These are phyloP conservation scores for Muntiacus reevesi DNA, from an alignment of 2,113 vertebrate species.

Conservation along the genomic window DNA sequence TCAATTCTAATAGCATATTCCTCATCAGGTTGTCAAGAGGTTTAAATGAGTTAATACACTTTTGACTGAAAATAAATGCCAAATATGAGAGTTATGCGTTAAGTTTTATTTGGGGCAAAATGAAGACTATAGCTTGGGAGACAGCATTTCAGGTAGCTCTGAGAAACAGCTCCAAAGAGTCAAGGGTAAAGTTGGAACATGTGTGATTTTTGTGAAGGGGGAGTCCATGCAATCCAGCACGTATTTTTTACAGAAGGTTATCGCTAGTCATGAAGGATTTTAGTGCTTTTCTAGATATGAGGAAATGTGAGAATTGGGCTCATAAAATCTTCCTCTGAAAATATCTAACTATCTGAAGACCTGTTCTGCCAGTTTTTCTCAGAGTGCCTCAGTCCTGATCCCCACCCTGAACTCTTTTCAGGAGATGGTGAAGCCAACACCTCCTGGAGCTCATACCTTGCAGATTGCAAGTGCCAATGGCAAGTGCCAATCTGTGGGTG, in stretches of 20 bases:
- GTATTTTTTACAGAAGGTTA: not conserved
- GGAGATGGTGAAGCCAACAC: not conserved
- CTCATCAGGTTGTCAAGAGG: not conserved
- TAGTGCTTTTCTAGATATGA: not conserved
- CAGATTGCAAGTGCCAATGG: not conserved
- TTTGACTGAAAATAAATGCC: not conserved
- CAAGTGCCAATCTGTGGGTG: not conserved
- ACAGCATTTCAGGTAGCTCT: not conserved
- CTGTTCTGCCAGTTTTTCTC: not conserved
- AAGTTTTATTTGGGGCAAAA: not conserved
- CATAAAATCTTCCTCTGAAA: not conserved
- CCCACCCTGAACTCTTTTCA: not conserved
- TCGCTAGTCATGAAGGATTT: not conserved
- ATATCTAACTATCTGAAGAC: not conserved
- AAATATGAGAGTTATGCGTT: not conserved
- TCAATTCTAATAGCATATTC: not conserved
- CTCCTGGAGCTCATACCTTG: not conserved
- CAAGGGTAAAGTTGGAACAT: not conserved
- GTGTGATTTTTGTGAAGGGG: not conserved
- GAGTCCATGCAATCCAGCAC: not conserved
- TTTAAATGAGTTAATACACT: not conserved
- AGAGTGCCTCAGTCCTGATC: not conserved
- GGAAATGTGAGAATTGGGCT: not conserved
- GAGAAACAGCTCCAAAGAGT: not conserved
- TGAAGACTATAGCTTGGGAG: not conserved